Evolutionary conservation across 2,888 invertebrate genomes (phyloP).

Genomic region (Drosophila demipolita): DNA sequence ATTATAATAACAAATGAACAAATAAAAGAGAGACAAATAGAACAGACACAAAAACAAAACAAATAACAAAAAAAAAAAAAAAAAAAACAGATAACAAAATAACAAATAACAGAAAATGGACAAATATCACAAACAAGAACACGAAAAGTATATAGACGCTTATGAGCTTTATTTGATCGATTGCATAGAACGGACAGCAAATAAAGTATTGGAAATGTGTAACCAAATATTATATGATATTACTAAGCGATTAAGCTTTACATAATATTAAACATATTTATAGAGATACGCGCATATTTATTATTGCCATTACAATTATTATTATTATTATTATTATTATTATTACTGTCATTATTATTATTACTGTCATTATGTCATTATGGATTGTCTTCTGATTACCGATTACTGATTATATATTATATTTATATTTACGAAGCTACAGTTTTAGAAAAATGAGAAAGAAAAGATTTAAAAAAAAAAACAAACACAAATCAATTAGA

Average conservation of each 20-base stretch:
- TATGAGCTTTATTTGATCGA: slow-evolving; percentile 80
- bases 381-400: slow-evolving; percentile 39
- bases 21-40: neutral
- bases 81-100: neutral
- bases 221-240: slow-evolving; percentile 80
- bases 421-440: slow-evolving; percentile 12
- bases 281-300: slow-evolving; percentile 53
- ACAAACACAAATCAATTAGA: slow-evolving; percentile 43
- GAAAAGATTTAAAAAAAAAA: slow-evolving; percentile 7
- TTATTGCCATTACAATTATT: slow-evolving; percentile 48
- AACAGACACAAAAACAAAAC: slow-evolving; percentile 3
- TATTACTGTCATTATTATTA: slow-evolving; percentile 59
- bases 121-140: slow-evolving; percentile 25
- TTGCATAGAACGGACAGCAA: slow-evolving; percentile 63
- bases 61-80: neutral
- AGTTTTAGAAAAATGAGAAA: slow-evolving; percentile 16
- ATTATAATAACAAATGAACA: slow-evolving; percentile 18
- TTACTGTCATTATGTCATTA: slow-evolving; percentile 57
- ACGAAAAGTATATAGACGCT: slow-evolving; percentile 76
- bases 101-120: slow-evolving; percentile 2
- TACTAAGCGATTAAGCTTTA: slow-evolving; percentile 77
- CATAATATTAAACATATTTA: slow-evolving; percentile 63
- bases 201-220: slow-evolving; percentile 71
- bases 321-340: slow-evolving; percentile 58
- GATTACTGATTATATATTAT: slow-evolving; percentile 7